Evolutionary conservation across 2,888 invertebrate species (phyloP), one percentile per base, ranked within the genome.

Genomic region (Ceramica pisi): DNA sequence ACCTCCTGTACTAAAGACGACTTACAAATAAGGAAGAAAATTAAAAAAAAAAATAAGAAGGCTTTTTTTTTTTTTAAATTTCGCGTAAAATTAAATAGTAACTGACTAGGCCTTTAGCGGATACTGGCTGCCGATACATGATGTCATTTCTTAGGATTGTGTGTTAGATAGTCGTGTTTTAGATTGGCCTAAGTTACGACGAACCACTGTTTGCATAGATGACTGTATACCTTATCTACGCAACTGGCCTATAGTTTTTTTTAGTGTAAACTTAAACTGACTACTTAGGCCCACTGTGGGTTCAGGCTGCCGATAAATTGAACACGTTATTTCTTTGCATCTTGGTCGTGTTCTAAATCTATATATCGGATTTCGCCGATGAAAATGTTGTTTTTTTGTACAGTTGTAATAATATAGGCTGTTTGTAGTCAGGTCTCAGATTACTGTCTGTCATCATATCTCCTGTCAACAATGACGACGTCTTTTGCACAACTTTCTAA

Each of bases 401-500:
- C 41, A 19, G 12, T 44, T 51, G 55, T 46, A 59, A 68, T 62
- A 65, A 51, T 60, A 53, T 61, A 59, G 64, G 51, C 59, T 57
- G 46, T 65, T 71, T 68, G 26, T 31, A 69, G 62, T 62, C 56
- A 57, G 57, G 60, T 71, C 68, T 80, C 76, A 53, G 80, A 80
- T 80, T 67, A 67, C 69, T 68, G 66, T 73, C 75, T n/a, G 50
- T 71, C 70, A 75, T 51, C 68, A 61, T 66, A 48, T 79, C 63
- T 70, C 70, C 46, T 78, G 78, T 82, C 83, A 77, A 72, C 74
- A 75, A 59, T 63, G 67, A 60, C 69, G 31, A 71, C 46, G 61
- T 72, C 46, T 81, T 67, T 76, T 71, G 71, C 77, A 71, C 57
- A 76, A 75, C 72, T 83, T 65, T 76, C 73, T 71, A 72, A 68